Conservation (phyloP, 2,113 vertebrate species). For the Chloebia gouldiae region DNA sequence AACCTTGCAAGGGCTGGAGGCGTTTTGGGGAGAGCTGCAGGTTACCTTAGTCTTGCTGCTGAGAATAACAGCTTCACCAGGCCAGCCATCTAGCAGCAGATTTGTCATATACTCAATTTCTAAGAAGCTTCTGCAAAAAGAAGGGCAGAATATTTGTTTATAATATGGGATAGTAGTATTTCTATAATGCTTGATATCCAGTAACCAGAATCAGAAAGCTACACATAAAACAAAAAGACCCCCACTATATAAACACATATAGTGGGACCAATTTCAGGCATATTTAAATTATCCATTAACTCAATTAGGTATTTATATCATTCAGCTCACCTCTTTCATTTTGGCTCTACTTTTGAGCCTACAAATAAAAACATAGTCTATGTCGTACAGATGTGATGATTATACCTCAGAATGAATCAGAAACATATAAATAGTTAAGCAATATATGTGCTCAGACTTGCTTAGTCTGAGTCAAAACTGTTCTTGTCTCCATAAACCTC, state of each 20-base stretch:
- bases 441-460: background rate
- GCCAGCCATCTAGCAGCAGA: background rate
- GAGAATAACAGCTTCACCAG: fast-evolving
- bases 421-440: background rate
- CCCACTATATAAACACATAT: background rate
- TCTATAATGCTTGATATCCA: background rate
- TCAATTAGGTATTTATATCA: background rate
- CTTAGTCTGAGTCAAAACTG: background rate
- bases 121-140: background rate
- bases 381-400: background rate
- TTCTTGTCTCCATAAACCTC: background rate
- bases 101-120: background rate
- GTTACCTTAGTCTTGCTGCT: background rate
- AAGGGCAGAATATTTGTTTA: background rate
- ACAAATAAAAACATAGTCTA: background rate
- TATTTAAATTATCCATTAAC: background rate
- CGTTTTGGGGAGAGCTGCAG: background rate
- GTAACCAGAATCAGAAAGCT: background rate
- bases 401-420: background rate
- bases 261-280: background rate
- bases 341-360: background rate
- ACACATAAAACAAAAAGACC: background rate
- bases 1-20: background rate
- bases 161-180: background rate
- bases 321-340: background rate